phyloP scores from a whole-genome alignment of 2,888 invertebrate genomes.

The Anorthoa munda region DNA sequence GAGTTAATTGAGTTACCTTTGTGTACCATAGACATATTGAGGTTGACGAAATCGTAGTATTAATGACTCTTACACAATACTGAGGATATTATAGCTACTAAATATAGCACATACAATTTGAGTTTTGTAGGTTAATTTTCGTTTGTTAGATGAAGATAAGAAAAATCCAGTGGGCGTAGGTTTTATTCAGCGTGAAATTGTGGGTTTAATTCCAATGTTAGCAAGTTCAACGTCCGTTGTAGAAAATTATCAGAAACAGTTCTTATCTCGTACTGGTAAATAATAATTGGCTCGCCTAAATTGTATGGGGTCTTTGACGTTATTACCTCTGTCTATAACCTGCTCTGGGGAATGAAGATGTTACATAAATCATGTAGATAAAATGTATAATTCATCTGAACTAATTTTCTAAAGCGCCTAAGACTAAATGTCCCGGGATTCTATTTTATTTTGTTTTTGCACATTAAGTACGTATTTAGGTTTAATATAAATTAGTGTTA shows the following conservation, averaged over 20 bases:
- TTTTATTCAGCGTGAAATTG: constrained; percentile 1
- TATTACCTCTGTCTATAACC: not conserved
- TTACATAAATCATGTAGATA: not conserved
- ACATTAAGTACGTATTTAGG: too few relatives aligned
- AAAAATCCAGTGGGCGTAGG: constrained; percentile 2
- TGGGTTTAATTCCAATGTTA: constrained; percentile 3
- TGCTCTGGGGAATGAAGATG: not conserved
- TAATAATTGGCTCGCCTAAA: constrained; percentile 3
- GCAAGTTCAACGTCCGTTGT: not conserved
- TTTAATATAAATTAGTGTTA: too few relatives aligned
- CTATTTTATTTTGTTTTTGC: too few relatives aligned
- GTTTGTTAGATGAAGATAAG: constrained; percentile 24
- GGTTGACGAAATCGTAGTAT: constrained; percentile 33
- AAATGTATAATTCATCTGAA: too few relatives aligned
- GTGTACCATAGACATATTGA: constrained; percentile 34
- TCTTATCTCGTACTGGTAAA: constrained; percentile 6
- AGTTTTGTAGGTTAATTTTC: constrained; percentile 13
- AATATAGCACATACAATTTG: not conserved
- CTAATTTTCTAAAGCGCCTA: too few relatives aligned
- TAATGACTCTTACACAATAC: constrained; percentile 29
- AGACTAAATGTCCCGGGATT: too few relatives aligned
- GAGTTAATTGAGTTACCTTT: constrained; percentile 42
- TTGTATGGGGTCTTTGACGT: constrained; percentile 3
- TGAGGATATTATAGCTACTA: constrained; percentile 8
- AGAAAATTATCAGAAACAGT: not conserved